phyloP scores from a whole-genome alignment of 2,888 invertebrate genomes.

The Pilophorus perplexus region DNA sequence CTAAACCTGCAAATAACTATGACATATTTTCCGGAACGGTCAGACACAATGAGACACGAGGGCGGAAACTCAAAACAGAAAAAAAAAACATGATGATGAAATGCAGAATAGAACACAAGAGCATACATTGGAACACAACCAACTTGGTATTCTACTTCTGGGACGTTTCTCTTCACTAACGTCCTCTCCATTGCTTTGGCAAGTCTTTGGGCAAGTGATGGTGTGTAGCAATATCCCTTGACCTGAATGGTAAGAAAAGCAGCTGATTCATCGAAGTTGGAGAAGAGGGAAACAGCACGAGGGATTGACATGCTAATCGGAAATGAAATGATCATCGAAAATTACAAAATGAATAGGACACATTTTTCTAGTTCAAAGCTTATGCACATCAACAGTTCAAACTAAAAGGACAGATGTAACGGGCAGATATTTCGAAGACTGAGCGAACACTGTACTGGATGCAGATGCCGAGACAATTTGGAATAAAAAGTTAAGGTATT shows the following conservation, averaged over 20 bases:
- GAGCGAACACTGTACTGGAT: neutral
- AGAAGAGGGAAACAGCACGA: neutral
- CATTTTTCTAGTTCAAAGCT: too few species aligned
- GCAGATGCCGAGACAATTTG: neutral
- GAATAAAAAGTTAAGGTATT: too few species aligned
- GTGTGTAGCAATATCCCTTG: slow-evolving; percentile 45
- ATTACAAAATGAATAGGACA: too few species aligned
- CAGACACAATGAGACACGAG: neutral
- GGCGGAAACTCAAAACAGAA: neutral
- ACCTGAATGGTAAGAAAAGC: slow-evolving; percentile 27
- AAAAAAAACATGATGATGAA: slow-evolving; percentile 17
- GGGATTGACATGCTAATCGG: neutral
- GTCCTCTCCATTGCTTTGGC: slow-evolving; percentile 43
- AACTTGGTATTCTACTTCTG: slow-evolving; percentile 40
- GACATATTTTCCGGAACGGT: too few species aligned
- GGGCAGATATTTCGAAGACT: neutral
- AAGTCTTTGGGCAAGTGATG: slow-evolving; percentile 44
- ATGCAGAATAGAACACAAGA: slow-evolving; percentile 32
- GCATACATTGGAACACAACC: slow-evolving; percentile 39
- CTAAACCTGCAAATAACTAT: too few species aligned
- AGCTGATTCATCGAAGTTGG: neutral
- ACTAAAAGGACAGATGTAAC: too few species aligned
- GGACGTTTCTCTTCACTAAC: slow-evolving; percentile 36
- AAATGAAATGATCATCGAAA: too few species aligned
- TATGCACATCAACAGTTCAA: too few species aligned